Conservation (phyloP, 2,888 invertebrate genomes). For the Macropis europaea region DNA sequence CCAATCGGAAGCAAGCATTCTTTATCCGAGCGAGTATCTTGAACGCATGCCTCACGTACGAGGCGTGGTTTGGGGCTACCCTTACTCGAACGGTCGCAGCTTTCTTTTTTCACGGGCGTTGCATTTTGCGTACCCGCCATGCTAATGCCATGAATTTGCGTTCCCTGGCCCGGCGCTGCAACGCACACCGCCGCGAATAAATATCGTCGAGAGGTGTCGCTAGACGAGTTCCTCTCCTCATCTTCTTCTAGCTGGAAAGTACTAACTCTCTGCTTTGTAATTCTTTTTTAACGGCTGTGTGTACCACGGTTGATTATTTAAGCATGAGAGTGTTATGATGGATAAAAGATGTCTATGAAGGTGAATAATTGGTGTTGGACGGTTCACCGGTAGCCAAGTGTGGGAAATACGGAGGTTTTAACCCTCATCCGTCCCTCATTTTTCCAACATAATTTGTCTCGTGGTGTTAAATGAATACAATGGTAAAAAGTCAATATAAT, state of each 20-base stretch:
- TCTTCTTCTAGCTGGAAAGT: not conserved
- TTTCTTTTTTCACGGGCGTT: slow-evolving; percentile 58
- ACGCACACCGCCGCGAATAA: not conserved
- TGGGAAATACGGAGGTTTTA: too few relatives aligned
- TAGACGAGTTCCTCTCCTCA: not conserved
- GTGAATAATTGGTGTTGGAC: too few relatives aligned
- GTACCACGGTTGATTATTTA: too few relatives aligned
- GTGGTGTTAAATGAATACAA: too few relatives aligned
- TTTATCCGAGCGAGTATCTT: slow-evolving; percentile 74
- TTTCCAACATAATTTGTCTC: too few relatives aligned
- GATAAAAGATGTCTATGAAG: too few relatives aligned
- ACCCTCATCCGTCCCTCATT: too few relatives aligned
- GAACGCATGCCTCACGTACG: slow-evolving; percentile 74
- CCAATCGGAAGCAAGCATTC: slow-evolving; percentile 79
- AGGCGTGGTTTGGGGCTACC: slow-evolving; percentile 74
- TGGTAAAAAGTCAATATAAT: too few relatives aligned
- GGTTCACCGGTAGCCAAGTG: too few relatives aligned
- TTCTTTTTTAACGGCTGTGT: too few relatives aligned
- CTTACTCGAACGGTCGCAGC: slow-evolving; percentile 52
- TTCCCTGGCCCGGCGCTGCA: not conserved
- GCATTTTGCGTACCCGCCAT: slow-evolving; percentile 58
- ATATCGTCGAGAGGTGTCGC: slow-evolving; percentile 2
- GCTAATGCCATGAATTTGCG: slow-evolving; percentile 40
- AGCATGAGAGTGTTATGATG: too few relatives aligned
- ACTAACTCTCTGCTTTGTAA: not conserved